A percentile compares a stretch with the other conserved stretches of the same genome.
Evolutionary conservation across 2,888 invertebrate genomes (phyloP).

Genomic region (Pristionchus maxplancki): DNA sequence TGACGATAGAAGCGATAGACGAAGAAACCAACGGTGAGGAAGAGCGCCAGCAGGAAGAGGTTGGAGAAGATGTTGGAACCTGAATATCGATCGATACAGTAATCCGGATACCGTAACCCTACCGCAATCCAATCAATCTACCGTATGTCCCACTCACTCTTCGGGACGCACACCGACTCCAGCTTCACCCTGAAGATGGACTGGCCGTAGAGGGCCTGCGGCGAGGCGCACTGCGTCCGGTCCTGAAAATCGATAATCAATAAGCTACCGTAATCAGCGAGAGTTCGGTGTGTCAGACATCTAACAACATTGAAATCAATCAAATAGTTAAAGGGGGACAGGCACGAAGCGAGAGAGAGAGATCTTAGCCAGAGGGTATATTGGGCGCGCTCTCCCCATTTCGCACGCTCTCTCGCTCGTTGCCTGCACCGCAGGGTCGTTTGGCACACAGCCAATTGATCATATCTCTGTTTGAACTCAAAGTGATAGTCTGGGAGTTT

Average conservation of each 20-base stretch:
- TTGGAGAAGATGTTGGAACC: slow-evolving; percentile 32
- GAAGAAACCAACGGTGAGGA: slow-evolving; percentile 30
- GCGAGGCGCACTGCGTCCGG: slow-evolving; percentile 39
- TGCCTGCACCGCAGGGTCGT: no score
- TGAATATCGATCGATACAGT: neutral
- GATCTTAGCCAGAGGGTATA: no score
- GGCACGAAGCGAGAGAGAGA: no score
- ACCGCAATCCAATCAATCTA: neutral
- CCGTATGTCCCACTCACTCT: slow-evolving; percentile 26
- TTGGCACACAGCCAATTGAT: no score
- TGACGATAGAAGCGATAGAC: slow-evolving; percentile 50
- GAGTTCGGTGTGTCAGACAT: slow-evolving; percentile 46
- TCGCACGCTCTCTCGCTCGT: no score
- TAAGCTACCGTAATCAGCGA: neutral
- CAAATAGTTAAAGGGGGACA: no score
- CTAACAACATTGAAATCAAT: no score
- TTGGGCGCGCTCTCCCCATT: no score
- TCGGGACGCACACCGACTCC: slow-evolving; percentile 43
- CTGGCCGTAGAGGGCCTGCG: slow-evolving; percentile 26
- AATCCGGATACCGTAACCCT: neutral
- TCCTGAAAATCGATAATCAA: slow-evolving; percentile 15
- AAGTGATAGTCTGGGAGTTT: no score
- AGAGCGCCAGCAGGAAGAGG: slow-evolving; percentile 36
- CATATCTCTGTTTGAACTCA: no score
- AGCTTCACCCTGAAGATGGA: slow-evolving; percentile 40